A percentile compares a stretch with the other conserved stretches of the same genome.
Conservation (phyloP, 1,140 invertebrate genomes). For the Apis cerana region DNA sequence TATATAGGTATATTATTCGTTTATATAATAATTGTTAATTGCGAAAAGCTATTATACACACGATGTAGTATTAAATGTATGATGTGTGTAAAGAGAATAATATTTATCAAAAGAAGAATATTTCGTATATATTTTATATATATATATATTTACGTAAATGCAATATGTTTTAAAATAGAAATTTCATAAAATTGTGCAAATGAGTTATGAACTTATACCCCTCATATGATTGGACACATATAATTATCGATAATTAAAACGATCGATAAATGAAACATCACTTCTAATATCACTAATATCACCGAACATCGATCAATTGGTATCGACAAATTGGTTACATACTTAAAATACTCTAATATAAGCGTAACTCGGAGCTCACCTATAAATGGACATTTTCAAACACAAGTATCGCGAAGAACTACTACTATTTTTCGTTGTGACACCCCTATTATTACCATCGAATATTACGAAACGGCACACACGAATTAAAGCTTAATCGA, state of each 20-base stretch:
- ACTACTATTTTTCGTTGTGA: background rate
- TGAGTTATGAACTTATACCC: background rate
- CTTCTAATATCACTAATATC: background rate
- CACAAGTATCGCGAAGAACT: background rate
- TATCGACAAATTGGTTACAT: background rate
- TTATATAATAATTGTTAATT: constrained; percentile 6
- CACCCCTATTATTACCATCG: background rate
- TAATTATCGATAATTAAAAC: background rate
- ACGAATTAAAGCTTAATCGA: constrained; percentile 27
- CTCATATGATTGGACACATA: background rate
- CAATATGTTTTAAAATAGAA: no score
- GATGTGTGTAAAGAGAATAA: background rate
- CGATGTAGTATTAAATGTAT: no score
- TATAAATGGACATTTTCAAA: background rate
- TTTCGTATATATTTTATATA: no score
- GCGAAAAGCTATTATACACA: constrained; percentile 13
- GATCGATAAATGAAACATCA: background rate
- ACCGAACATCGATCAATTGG: no score
- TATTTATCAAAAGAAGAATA: background rate
- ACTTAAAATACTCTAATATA: background rate
- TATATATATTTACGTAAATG: no score
- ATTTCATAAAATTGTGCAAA: no score
- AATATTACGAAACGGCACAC: constrained; percentile 1
- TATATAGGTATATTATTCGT: background rate
- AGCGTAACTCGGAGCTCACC: background rate